Evolutionary conservation across 2,113 vertebrate genomes (phyloP).

Genomic region (Leucoraja erinaceus): DNA sequence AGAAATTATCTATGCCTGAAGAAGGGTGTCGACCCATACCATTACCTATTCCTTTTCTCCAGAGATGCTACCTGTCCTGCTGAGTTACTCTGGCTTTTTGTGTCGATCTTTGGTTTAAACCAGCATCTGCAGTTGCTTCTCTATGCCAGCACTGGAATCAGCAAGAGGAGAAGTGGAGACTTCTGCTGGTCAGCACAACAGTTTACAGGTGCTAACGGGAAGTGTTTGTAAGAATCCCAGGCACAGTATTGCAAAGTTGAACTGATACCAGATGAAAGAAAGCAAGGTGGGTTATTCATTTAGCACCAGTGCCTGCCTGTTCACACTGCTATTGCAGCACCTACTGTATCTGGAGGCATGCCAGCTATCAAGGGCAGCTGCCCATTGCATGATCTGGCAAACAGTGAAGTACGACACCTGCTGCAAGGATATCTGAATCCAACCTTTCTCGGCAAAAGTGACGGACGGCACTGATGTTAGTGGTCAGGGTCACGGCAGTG

Average conservation of each 20-base stretch:
- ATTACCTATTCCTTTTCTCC: too few relatives aligned
- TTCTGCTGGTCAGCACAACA: background rate
- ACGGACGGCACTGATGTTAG: background rate
- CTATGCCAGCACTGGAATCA: background rate
- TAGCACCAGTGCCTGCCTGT: background rate
- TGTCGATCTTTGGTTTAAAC: too few relatives aligned
- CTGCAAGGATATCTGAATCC: background rate
- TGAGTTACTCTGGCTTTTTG: too few relatives aligned
- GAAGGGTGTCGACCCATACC: too few relatives aligned
- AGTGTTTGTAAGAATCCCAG: background rate
- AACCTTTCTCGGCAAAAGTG: background rate
- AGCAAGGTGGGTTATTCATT: background rate
- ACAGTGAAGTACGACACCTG: background rate
- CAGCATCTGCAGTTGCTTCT: too few relatives aligned
- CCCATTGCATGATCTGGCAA: background rate
- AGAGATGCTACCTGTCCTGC: too few relatives aligned
- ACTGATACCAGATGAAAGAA: background rate
- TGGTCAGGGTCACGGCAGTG: background rate
- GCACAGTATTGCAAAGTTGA: background rate
- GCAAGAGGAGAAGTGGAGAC: background rate
- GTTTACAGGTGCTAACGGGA: background rate
- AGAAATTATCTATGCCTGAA: background rate
- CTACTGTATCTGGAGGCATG: background rate
- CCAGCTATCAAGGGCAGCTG: background rate
- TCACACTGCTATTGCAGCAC: background rate